Base-by-base conservation (phyloP, 1,140 invertebrate species). In the Cepaea nemoralis region DNA sequence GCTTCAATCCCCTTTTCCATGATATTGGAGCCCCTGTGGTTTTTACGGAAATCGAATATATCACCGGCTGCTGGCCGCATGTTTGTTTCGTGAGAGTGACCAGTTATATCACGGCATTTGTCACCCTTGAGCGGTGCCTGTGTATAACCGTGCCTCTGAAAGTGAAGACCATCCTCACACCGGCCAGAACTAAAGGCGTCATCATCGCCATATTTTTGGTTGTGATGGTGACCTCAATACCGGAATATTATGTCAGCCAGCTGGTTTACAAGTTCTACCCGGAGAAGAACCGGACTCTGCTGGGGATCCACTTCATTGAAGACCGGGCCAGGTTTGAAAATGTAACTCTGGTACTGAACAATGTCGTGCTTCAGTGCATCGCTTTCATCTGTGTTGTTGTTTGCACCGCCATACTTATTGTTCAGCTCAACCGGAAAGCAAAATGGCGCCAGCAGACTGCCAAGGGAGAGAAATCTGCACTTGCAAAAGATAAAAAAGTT, bases 181-280 rank as follows among this genome's bases (percentile, higher is more conserved):
- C 73, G 1, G 35, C 35, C 16, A 42, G 73, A 50, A 50, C 45
- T 37, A 33, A 40, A 12, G 31, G 6, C 8, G 45, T 75, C 40
- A 50, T 50, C 31, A 50, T 50, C 19, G 12, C 1, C 12, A 75
- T 75, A 45, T 75, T 48, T 42, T n/a, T 75, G 16, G 31, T 75
- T 33, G 45, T 48, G 19, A 31, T 27, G 1, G 73, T 42, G 14
- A 48, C 39, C 14, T 37, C 45, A 1, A 27, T 45, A 22, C 73
- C 73, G 45, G 45, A 33, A 75, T 75, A 48, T 50, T 48, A 42
- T 24, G 73, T 75, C 24, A 50, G 40, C 50, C 39, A 50, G 35
- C 42, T 75, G 27, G 73, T 24, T 6, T 75, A n/a, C 16, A 70
- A 70, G 69, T 75, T 48, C 40, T 75, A 75, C 31, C 73, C 69